Conservation (phyloP, 1,140 invertebrate genomes). For the Dreissena polymorpha region DNA sequence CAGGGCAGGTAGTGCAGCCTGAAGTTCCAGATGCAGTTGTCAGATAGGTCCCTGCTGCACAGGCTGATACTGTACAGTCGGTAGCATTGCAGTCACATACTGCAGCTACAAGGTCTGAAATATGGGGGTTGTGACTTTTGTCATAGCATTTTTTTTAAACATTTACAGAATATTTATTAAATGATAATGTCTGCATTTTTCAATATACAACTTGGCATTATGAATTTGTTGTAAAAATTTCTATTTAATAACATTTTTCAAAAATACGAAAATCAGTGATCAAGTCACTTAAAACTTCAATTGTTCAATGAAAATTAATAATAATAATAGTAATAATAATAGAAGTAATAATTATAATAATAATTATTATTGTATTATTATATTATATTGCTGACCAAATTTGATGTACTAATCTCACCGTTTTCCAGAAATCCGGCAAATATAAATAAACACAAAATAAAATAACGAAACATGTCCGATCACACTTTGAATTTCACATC, state of each 20-base stretch:
- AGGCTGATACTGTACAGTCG: background rate
- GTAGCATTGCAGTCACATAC: constrained; percentile 37
- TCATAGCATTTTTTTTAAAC: background rate
- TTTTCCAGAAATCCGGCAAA: constrained; percentile 4
- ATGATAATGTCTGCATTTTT: background rate
- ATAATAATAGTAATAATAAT: constrained; percentile 8
- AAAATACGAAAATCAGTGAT: too few species aligned
- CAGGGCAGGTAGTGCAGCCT: constrained; percentile 33
- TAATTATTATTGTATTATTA: background rate
- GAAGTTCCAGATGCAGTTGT: background rate
- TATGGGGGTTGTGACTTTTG: background rate
- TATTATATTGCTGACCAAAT: background rate
- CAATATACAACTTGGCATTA: too few species aligned
- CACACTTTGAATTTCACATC: background rate
- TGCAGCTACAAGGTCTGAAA: constrained; percentile 25
- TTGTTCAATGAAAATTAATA: too few species aligned
- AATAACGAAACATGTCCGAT: background rate
- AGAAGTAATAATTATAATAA: background rate
- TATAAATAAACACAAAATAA: background rate
- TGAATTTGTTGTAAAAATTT: too few species aligned
- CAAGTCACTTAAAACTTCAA: too few species aligned
- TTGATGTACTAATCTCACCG: background rate
- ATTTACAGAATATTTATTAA: background rate
- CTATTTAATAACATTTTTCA: too few species aligned
- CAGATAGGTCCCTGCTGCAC: constrained; percentile 36